Conservation (phyloP, 2,797 vertebrate genomes). For the Pangasius mekongensis region DNA sequence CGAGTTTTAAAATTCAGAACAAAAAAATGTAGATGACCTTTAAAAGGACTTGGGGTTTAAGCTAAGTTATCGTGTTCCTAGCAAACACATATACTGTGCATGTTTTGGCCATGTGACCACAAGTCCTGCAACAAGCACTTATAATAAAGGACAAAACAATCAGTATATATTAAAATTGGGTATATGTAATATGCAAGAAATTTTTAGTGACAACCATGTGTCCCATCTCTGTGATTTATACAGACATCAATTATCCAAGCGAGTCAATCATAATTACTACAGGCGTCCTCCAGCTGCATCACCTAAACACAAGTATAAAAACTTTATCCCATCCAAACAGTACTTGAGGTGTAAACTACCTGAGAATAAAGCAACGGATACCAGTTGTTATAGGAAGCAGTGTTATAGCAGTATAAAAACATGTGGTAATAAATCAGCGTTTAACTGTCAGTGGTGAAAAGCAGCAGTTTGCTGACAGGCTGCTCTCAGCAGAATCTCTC, state of each 20-base stretch:
- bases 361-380: background rate
- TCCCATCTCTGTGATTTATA: background rate
- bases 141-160: background rate
- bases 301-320: background rate
- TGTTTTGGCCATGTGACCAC: background rate
- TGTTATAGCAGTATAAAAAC: background rate
- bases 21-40: background rate
- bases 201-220: background rate
- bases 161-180: background rate
- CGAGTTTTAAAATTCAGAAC: background rate
- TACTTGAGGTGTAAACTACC: too few relatives aligned
- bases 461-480: slow-evolving; percentile 27
- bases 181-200: too few relatives aligned
- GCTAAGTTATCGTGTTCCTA: background rate
- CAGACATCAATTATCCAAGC: background rate
- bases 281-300: background rate
- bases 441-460: slow-evolving; percentile 1
- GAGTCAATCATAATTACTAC: background rate
- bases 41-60: background rate
- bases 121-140: background rate
- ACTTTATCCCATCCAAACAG: background rate
- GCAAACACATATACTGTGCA: background rate
- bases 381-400: background rate
- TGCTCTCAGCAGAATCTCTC: slow-evolving; percentile 32
- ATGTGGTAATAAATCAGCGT: slow-evolving; percentile 2